Percentiles rank a stretch among this genome's conserved stretches.
These are phyloP conservation scores for Ernsta delagoae DNA, from an alignment of 2,888 invertebrate species.

Conservation along the genomic window DNA sequence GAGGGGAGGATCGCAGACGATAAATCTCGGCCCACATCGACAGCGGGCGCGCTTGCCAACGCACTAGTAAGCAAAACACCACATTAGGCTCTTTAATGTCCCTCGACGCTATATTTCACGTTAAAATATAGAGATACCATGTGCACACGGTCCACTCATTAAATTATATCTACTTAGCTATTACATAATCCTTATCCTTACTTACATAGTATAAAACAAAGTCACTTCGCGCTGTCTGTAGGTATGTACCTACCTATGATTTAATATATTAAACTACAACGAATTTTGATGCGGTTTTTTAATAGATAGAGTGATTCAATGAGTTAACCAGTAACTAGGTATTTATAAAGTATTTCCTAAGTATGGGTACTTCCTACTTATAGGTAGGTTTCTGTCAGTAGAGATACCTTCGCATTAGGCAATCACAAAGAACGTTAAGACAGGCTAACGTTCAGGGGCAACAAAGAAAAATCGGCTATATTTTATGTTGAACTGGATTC, in stretches of 20 bases:
- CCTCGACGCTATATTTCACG: conserved; percentile 6
- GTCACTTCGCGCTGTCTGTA: too few relatives aligned
- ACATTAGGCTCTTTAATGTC: conserved; percentile 24
- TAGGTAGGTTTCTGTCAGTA: too few relatives aligned
- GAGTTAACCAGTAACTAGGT: too few relatives aligned
- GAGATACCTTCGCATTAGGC: neutral
- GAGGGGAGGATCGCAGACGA: conserved; percentile 55
- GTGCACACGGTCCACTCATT: neutral
- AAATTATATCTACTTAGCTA: too few relatives aligned
- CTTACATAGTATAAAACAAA: too few relatives aligned
- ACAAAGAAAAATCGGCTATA: conserved; percentile 29
- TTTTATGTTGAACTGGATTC: conserved; percentile 27
- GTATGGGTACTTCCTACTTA: too few relatives aligned
- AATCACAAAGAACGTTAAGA: conserved; percentile 31
- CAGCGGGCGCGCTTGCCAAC: conserved; percentile 45
- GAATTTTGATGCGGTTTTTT: too few relatives aligned
- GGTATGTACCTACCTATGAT: neutral
- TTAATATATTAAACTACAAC: too few relatives aligned
- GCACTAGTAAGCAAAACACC: conserved; percentile 23
- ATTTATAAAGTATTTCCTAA: too few relatives aligned
- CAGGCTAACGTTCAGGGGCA: conserved; percentile 28
- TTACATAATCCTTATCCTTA: too few relatives aligned
- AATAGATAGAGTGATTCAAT: too few relatives aligned
- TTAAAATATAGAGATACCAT: neutral
- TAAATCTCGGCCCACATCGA: conserved; percentile 68